Conservation (phyloP, 2,888 invertebrate genomes). For the Eupithecia abbreviata region DNA sequence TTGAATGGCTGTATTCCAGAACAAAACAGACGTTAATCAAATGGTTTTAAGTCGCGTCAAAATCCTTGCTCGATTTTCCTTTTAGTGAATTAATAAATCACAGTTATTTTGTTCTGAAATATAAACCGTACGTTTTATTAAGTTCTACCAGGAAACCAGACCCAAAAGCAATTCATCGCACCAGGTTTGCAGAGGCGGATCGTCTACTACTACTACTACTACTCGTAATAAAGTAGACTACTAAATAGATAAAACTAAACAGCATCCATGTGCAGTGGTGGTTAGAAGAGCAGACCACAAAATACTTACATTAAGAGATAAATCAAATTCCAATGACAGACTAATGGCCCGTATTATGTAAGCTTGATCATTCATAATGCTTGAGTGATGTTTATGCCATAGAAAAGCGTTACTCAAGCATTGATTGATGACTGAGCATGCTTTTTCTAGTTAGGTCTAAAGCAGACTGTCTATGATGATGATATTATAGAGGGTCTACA, state of each 20-base stretch:
- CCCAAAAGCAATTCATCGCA: neutral
- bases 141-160: constrained; percentile 3
- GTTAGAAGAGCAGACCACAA: neutral
- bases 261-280: neutral
- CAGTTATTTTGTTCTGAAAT: neutral
- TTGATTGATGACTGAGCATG: no score
- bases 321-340: no score
- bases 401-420: no score
- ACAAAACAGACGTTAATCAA: neutral
- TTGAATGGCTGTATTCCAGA: constrained; percentile 1
- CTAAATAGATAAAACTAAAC: neutral
- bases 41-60: neutral
- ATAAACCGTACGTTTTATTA: neutral
- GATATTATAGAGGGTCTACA: neutral
- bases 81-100: neutral
- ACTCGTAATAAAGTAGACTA: neutral
- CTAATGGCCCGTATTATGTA: no score
- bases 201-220: neutral
- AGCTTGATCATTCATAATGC: no score
- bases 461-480: neutral
- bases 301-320: neutral
- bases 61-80: neutral
- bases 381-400: no score
- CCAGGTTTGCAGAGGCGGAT: neutral
- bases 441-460: neutral